Base-by-base conservation (phyloP, 2,113 vertebrate species). In the Heptranchias perlo region DNA sequence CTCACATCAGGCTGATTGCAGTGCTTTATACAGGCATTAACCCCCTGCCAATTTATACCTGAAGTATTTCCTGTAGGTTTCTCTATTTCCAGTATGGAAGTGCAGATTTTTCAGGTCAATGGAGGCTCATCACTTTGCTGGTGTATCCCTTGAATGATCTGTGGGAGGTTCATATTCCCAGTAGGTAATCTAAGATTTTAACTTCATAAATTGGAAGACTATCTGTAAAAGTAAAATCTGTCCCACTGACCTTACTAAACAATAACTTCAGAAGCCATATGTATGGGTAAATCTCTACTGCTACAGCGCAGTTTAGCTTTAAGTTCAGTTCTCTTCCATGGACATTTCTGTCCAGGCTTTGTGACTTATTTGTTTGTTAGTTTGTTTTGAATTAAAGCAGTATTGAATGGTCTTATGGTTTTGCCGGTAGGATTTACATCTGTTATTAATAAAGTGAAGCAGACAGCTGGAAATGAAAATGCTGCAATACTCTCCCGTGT, bases 391-490 rank as follows among this genome's bases (percentile, higher is more conserved):
- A 95, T 73, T 69, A 95, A 73, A 95, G 94, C 39, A 31, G 44
- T 49, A 52, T 69, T 95, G 64, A 95, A 95, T 69, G 28, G 44
- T 69, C 94, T 95, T 67, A 49, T 49, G 65, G 94, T 69, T 49
- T 58, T 97, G 97, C 97, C 96, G 97, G 96, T 96, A 97, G 96
- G 96, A 96, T 96, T 96, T 73, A 95, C 96, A 97, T 96, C 93
- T 97, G 96, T 97, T 96, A 96, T 96, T 96, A 97, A 96, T 96
- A 97, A 96, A 96, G 96, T 0, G 52, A 97, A 96, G 96, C 7
- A 97, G 97, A 97, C 97, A 97, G 97, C 96, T 96, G 96, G 97
- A 97, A 97, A 96, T 96, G 96, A 97, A 96, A 96, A 97, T 96
- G 96, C 64, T 95, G 62, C 61, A 49, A 67, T 95, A 52, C 47